Conservation (phyloP, 2,797 vertebrate genomes). For the Coranthus polyacanthus region DNA sequence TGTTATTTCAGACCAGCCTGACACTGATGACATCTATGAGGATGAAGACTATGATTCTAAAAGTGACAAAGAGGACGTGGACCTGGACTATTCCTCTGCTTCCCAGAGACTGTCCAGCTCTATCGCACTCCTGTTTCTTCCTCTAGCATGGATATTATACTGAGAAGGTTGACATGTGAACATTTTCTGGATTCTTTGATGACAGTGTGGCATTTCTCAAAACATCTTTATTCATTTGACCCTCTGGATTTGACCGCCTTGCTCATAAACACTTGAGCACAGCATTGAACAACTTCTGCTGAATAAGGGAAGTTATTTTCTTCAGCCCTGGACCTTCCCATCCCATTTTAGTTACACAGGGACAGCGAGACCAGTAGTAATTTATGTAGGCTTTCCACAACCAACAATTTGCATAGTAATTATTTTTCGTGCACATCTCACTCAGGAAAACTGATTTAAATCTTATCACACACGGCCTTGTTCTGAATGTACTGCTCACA, state of each 20-base stretch:
- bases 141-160: conserved; percentile 56
- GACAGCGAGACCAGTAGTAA: conserved; percentile 39
- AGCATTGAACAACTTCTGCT: conserved; percentile 14
- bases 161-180: conserved; percentile 31
- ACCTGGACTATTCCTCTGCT: conserved; percentile 51
- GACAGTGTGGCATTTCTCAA: neutral
- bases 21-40: conserved; percentile 78
- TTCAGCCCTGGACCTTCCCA: neutral
- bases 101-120: conserved; percentile 25
- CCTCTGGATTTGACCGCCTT: conserved; percentile 10
- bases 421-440: conserved; percentile 23
- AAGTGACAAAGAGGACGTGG: conserved; percentile 63
- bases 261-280: conserved; percentile 16
- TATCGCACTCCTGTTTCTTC: conserved; percentile 33
- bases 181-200: conserved; percentile 35
- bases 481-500: conserved; percentile 1
- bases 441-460: conserved; percentile 41
- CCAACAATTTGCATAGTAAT: conserved; percentile 23
- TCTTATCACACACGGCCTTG: neutral
- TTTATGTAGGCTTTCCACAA: conserved; percentile 34
- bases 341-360: conserved; percentile 15
- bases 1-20: conserved; percentile 69
- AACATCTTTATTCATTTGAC: neutral
- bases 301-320: conserved; percentile 21
- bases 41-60: conserved; percentile 81